A percentile compares a stretch with the other conserved stretches of the same genome.
Conservation (phyloP, 2,888 invertebrate species). For the Eupithecia tripunctaria region DNA sequence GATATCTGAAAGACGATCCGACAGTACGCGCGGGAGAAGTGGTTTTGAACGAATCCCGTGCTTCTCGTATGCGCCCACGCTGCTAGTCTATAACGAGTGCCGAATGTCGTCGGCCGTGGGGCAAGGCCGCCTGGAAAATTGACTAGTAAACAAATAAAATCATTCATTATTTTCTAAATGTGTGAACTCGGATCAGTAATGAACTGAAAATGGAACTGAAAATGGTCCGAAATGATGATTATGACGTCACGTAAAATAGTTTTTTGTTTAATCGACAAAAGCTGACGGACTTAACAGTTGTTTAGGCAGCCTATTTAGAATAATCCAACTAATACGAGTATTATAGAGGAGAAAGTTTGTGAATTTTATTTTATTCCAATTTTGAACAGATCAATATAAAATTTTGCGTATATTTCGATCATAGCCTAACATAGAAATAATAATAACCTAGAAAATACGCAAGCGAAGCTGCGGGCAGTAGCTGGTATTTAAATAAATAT, state of each 20-base stretch:
- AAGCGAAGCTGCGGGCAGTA: too few relatives aligned
- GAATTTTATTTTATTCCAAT: too few relatives aligned
- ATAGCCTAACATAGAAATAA: too few relatives aligned
- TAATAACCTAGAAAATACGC: too few relatives aligned
- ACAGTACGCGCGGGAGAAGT: slow-evolving; percentile 63
- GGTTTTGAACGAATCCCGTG: slow-evolving; percentile 74
- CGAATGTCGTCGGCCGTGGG: slow-evolving; percentile 74
- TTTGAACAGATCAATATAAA: too few relatives aligned
- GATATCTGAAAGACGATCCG: slow-evolving; percentile 72
- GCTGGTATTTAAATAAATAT: too few relatives aligned
- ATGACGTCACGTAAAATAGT: background rate
- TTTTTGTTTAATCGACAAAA: too few relatives aligned
- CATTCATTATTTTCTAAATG: background rate
- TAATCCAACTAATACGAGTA: too few relatives aligned
- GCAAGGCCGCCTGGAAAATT: slow-evolving; percentile 76
- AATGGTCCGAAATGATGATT: background rate
- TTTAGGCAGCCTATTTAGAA: too few relatives aligned
- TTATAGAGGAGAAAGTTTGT: too few relatives aligned
- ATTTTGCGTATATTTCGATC: too few relatives aligned
- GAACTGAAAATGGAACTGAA: background rate
- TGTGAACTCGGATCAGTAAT: background rate
- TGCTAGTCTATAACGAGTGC: slow-evolving; percentile 74
- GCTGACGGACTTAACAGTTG: too few relatives aligned
- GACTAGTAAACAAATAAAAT: background rate
- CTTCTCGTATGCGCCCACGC: slow-evolving; percentile 76